Percentiles rank a stretch among this genome's conserved stretches.
phyloP scores from a whole-genome alignment of 1,140 invertebrate species.

The Drosophila tropicalis region DNA sequence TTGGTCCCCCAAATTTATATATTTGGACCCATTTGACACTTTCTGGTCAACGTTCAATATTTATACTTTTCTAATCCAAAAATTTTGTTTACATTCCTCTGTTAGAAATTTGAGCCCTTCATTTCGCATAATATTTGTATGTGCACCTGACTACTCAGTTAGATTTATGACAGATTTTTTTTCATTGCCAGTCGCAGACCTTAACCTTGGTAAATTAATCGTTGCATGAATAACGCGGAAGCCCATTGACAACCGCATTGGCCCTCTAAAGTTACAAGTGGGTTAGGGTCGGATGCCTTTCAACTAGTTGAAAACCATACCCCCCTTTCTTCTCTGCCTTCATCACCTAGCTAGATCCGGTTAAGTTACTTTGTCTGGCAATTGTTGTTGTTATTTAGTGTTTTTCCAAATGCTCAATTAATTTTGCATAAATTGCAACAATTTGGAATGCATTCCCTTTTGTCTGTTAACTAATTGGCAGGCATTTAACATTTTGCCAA shows the following conservation, averaged over 20 bases:
- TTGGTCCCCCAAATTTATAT: no score
- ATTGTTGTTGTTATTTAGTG: conserved; percentile 3
- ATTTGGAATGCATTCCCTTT: conserved; percentile 19
- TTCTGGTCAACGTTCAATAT: no score
- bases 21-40: no score
- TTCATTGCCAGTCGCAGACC: conserved; percentile 10
- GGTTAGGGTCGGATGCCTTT: conserved; percentile 39
- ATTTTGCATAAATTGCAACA: conserved; percentile 78
- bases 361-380: conserved; percentile 11
- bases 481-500: conserved; percentile 71
- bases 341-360: conserved; percentile 24
- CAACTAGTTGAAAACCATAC: no score
- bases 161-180: neutral
- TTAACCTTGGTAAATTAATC: conserved; percentile 78
- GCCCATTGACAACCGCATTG: conserved; percentile 47
- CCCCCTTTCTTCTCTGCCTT: neutral
- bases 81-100: no score
- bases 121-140: no score
- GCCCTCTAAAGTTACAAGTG: conserved; percentile 29
- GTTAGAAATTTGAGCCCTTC: no score
- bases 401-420: conserved; percentile 74
- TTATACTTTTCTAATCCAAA: no score
- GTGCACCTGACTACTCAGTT: neutral
- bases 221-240: conserved; percentile 70
- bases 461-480: conserved; percentile 68